Conservation (phyloP, 2,797 vertebrate genomes). For the Carduelis carduelis region DNA sequence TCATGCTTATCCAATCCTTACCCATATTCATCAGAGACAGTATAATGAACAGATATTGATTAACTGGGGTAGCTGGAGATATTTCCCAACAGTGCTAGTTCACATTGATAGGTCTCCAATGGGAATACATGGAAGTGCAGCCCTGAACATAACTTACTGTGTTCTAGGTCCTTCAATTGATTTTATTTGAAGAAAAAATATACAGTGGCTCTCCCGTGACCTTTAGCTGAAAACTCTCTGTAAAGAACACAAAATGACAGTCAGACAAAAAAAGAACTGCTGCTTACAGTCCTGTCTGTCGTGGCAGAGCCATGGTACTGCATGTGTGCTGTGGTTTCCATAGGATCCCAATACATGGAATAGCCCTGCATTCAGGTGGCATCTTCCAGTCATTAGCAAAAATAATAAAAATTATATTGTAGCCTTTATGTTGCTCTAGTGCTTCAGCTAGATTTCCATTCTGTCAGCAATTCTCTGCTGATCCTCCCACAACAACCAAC, state of each 20-base stretch:
- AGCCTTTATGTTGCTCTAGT: background rate
- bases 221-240: constrained; percentile 73
- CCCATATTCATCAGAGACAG: constrained; percentile 75
- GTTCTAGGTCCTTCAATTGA: constrained; percentile 81
- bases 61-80: constrained; percentile 79
- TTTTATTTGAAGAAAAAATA: constrained; percentile 76
- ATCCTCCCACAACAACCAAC: background rate
- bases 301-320: background rate
- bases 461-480: background rate
- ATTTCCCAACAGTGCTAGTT: constrained; percentile 78
- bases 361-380: background rate
- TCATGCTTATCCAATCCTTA: constrained; percentile 79
- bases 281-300: background rate
- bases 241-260: constrained; percentile 26
- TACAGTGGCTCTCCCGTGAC: constrained; percentile 73
- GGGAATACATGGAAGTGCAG: constrained; percentile 69
- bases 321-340: background rate
- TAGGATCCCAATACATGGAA: background rate
- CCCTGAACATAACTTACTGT: constrained; percentile 78
- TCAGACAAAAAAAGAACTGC: constrained; percentile 27
- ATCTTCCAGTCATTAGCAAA: background rate
- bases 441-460: background rate
- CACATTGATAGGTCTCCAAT: constrained; percentile 76
- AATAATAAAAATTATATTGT: background rate
- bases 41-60: constrained; percentile 88